Base-by-base conservation (phyloP, 1,140 invertebrate species). In the Rhynchophorus ferrugineus region DNA sequence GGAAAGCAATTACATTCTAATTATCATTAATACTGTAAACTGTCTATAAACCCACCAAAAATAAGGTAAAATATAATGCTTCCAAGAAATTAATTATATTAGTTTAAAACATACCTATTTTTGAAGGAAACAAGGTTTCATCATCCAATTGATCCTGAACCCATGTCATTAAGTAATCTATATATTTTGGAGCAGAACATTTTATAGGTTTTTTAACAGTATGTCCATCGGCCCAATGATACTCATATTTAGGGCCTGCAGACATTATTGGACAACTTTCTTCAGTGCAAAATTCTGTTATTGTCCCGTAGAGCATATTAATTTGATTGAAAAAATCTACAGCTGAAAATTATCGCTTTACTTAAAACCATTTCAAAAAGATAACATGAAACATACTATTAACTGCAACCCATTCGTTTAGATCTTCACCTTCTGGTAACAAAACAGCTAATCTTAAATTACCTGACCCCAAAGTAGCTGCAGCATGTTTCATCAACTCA, bases 281-380 rank as follows among this genome's bases (percentile, higher is more conserved):
- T 71, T 97, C 93, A 0, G 94, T 96, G 72, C 97, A 99, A 74
- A 97, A 98, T 71, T 99, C 97, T 19, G 95, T 98, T 63, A 99
- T 96, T 8, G 95, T 99, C 3, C 97, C 97, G 69, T 98, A 99
- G 37, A 99, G 75, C 96, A 99, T 99, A 71, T 98, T 98, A 62
- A 99, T 98, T 82, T 99, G 95, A 72, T 98, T 98, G 73, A 98
- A 98, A 69, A 98, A 98, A 74, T 98, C 95, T 39, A 98, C 95
- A 69, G 95, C 95, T 97, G 71, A 78, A 79, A 67, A 29, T 29
- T 29, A 29, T 6, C 24, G 24, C 24, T 29, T 29, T 6, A 6
- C 11, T 29, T 29, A 11, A 5, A 6, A 29, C 24, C 11, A 6
- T 29, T 29, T 29, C 24, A 11, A 11, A 29, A 5, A 6, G 11